A percentile compares a stretch with the other conserved stretches of the same genome.
Conservation (phyloP, 2,888 invertebrate genomes). For the Nycteola revayana region DNA sequence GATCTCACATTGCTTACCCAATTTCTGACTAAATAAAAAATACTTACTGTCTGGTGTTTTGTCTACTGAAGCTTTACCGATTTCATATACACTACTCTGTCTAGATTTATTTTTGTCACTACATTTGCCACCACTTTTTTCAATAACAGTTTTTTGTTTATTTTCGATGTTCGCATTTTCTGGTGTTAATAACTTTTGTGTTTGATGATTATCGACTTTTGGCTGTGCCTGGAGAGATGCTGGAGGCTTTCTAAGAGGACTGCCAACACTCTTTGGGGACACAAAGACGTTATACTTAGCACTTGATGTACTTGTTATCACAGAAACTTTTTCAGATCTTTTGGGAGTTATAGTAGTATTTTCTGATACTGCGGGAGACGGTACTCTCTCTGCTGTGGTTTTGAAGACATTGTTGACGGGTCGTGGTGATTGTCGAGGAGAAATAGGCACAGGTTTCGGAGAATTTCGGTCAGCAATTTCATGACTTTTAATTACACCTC, state of each 20-base stretch:
- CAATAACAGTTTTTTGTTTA: constrained; percentile 18
- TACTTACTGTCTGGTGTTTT: constrained; percentile 1
- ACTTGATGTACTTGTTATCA: constrained; percentile 37
- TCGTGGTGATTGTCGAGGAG: constrained; percentile 32
- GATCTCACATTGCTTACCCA: too few species aligned
- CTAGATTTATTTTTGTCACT: not conserved
- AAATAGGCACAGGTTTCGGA: constrained; percentile 16
- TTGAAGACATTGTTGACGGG: constrained; percentile 19
- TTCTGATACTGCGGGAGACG: constrained; percentile 26
- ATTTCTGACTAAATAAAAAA: too few species aligned
- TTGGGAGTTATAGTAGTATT: constrained; percentile 26
- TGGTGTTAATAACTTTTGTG: constrained; percentile 23
- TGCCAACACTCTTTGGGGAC: constrained; percentile 44
- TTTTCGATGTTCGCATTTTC: constrained; percentile 18
- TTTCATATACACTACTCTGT: constrained; percentile 14
- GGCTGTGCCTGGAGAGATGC: constrained; percentile 39
- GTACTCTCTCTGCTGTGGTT: constrained; percentile 18
- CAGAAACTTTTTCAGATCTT: constrained; percentile 38
- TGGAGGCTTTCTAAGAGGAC: constrained; percentile 34
- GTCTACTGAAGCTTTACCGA: constrained; percentile 1
- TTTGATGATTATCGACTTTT: constrained; percentile 34
- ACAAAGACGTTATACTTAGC: constrained; percentile 40
- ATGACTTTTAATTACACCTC: constrained; percentile 27
- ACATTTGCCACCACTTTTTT: constrained; percentile 30
- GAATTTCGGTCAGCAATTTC: constrained; percentile 23